phyloP scores from a whole-genome alignment of 2,888 invertebrate genomes.

The Argynnis bischoffii region DNA sequence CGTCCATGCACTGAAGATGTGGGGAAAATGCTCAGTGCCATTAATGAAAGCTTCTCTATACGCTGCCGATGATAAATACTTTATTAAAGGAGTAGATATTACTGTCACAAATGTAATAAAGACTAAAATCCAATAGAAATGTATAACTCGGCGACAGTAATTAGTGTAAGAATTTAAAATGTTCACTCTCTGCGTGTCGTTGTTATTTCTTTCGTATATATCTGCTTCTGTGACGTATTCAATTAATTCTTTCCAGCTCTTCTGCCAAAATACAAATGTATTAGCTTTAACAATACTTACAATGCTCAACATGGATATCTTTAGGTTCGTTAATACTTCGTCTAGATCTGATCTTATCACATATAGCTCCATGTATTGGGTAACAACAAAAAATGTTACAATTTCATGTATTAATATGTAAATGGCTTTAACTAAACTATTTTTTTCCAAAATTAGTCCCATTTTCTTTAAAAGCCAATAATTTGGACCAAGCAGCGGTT shows the following conservation, averaged over 20 bases:
- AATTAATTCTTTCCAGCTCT: slow-evolving; percentile 58
- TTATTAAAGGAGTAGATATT: slow-evolving; percentile 54
- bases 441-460: slow-evolving; percentile 60
- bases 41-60: slow-evolving; percentile 57
- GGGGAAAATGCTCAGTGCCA: slow-evolving; percentile 63
- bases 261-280: slow-evolving; percentile 63
- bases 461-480: slow-evolving; percentile 58
- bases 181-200: slow-evolving; percentile 45
- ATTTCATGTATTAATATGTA: slow-evolving; percentile 56
- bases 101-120: slow-evolving; percentile 59
- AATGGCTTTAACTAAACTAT: slow-evolving; percentile 43
- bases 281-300: slow-evolving; percentile 63
- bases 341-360: slow-evolving; percentile 61
- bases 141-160: slow-evolving; percentile 61
- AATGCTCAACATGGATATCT: slow-evolving; percentile 68
- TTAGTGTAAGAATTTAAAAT: slow-evolving; percentile 62
- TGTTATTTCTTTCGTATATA: slow-evolving; percentile 56
- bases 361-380: slow-evolving; percentile 66
- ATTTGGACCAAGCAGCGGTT: slow-evolving; percentile 64
- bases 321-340: slow-evolving; percentile 64
- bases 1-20: slow-evolving; percentile 72
- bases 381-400: slow-evolving; percentile 58
- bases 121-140: slow-evolving; percentile 66
- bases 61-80: slow-evolving; percentile 53
- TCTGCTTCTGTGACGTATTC: slow-evolving; percentile 65